phyloP scores from a whole-genome alignment of 2,113 vertebrate genomes.

The Proterorhinus semilunaris region DNA sequence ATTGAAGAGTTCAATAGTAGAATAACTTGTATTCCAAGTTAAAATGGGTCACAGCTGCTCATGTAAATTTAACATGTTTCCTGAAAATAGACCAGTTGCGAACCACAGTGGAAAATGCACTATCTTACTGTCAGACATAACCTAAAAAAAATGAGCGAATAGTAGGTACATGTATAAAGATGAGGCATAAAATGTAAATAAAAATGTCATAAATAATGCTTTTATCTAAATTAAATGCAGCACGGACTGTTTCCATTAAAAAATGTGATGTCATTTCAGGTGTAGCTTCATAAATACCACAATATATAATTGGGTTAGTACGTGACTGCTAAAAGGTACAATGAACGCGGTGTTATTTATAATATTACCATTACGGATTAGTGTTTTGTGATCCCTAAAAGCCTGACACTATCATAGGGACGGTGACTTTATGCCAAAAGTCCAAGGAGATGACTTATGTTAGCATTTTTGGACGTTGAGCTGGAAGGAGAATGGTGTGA shows the following conservation, averaged over 20 bases:
- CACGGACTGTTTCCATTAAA: background rate
- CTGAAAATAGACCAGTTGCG: no score
- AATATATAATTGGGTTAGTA: background rate
- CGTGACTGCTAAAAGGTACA: background rate
- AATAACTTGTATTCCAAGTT: no score
- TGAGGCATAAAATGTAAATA: background rate
- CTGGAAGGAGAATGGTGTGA: slow-evolving; percentile 15
- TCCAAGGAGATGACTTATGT: slow-evolving; percentile 13
- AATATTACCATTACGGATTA: background rate
- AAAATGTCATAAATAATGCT: background rate
- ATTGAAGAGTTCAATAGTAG: no score
- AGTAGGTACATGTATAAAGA: background rate
- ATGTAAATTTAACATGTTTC: no score
- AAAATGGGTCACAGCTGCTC: no score
- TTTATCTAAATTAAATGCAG: background rate
- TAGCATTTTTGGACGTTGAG: slow-evolving; percentile 11
- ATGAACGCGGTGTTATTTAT: background rate
- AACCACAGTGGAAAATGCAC: no score
- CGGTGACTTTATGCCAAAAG: slow-evolving; percentile 12
- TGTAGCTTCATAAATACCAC: background rate
- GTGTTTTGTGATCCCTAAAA: slow-evolving; percentile 1
- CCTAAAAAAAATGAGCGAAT: background rate
- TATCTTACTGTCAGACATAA: background rate
- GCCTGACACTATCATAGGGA: background rate
- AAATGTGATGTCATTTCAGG: background rate